Evolutionary conservation across 2,888 invertebrate genomes (phyloP).

Genomic region (Tetrapedia diversipes): DNA sequence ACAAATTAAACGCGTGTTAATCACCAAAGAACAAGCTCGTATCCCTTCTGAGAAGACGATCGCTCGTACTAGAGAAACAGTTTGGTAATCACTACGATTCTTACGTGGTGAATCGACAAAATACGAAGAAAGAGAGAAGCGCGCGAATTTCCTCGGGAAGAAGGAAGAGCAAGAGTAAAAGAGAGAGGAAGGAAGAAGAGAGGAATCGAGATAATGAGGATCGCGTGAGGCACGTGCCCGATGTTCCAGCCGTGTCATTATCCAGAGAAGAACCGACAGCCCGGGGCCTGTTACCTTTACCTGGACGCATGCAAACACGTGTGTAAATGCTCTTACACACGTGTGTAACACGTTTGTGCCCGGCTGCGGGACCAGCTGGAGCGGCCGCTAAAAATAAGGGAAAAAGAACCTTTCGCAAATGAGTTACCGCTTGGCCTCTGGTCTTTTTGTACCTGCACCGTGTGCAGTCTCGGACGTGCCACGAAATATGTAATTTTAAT

Average conservation of each 20-base stretch:
- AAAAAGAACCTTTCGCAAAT: conserved; percentile 42
- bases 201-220: conserved; percentile 77
- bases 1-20: neutral
- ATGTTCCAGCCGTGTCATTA: conserved; percentile 77
- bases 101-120: conserved; percentile 18
- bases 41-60: neutral
- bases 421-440: conserved; percentile 41
- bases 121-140: neutral
- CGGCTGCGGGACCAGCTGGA: conserved; percentile 31
- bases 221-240: conserved; percentile 81
- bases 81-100: conserved; percentile 1
- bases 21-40: neutral
- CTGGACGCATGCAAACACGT: conserved; percentile 60
- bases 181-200: conserved; percentile 41
- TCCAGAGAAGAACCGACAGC: conserved; percentile 76
- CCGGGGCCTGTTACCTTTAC: conserved; percentile 70
- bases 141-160: conserved; percentile 10
- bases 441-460: neutral
- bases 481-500: neutral
- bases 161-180: conserved; percentile 20
- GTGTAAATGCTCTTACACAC: conserved; percentile 53
- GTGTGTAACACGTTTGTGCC: conserved; percentile 41
- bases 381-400: conserved; percentile 18
- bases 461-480: neutral
- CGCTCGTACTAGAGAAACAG: neutral